A percentile compares a stretch with the other conserved stretches of the same genome.
Conservation (phyloP, 2,888 invertebrate species). For the Drosophila buzzatii region DNA sequence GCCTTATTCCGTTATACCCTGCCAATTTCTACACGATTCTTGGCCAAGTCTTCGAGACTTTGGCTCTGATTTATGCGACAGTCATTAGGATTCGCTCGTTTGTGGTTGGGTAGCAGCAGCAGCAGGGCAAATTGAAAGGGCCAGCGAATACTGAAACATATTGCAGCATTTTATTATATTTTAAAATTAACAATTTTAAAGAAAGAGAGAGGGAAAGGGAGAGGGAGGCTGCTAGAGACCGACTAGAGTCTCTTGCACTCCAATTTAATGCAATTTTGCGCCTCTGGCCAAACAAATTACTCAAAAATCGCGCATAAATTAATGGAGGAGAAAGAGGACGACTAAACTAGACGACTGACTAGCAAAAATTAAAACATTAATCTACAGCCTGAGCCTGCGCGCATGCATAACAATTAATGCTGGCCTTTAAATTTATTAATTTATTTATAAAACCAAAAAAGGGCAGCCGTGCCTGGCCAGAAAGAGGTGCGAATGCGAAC, state of each 20-base stretch:
- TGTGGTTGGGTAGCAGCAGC: slow-evolving; percentile 14
- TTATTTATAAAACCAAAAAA: slow-evolving; percentile 77
- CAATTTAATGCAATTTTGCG: slow-evolving; percentile 66
- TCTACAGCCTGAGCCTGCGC: slow-evolving; percentile 40
- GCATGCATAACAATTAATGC: slow-evolving; percentile 79
- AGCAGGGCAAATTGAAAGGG: slow-evolving; percentile 52
- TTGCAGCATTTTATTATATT: slow-evolving; percentile 66
- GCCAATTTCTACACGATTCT: neutral
- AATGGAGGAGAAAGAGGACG: slow-evolving; percentile 33
- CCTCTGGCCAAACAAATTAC: slow-evolving; percentile 66
- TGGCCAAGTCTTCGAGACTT: neutral
- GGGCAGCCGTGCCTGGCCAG: slow-evolving; percentile 16
- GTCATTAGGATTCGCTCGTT: slow-evolving; percentile 54
- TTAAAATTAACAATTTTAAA: slow-evolving; percentile 67
- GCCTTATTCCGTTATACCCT: neutral
- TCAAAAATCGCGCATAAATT: slow-evolving; percentile 73
- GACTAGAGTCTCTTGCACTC: slow-evolving; percentile 39
- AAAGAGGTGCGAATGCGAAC: slow-evolving; percentile 66
- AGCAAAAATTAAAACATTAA: slow-evolving; percentile 77
- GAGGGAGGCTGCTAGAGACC: neutral
- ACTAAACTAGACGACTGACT: slow-evolving; percentile 41
- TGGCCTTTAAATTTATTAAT: slow-evolving; percentile 80
- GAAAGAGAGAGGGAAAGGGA: neutral
- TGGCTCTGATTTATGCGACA: slow-evolving; percentile 59
- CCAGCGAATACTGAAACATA: slow-evolving; percentile 43